Percentiles rank a stretch among this genome's conserved stretches.
These are phyloP conservation scores for Gerosis bhagava DNA, from an alignment of 2,888 invertebrate genomes.

Conservation along the genomic window DNA sequence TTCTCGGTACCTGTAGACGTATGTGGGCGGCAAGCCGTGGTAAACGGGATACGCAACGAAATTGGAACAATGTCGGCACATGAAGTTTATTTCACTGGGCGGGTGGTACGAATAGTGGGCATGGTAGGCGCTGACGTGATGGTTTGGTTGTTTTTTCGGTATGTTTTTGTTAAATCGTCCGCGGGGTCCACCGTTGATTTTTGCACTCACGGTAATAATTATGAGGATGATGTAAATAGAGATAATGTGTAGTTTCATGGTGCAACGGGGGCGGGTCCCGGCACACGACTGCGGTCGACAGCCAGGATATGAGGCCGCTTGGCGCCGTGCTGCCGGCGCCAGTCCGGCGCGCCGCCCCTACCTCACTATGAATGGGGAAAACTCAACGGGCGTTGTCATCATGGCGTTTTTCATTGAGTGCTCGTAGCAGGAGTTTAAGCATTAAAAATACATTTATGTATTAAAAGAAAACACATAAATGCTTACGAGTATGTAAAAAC, in stretches of 20 bases:
- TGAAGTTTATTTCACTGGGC: slow-evolving; percentile 56
- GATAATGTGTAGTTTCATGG: slow-evolving; percentile 51
- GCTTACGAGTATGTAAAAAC: no score
- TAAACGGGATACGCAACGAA: slow-evolving; percentile 64
- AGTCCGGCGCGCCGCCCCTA: slow-evolving; percentile 50
- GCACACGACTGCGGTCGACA: slow-evolving; percentile 57
- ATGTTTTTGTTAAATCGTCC: slow-evolving; percentile 42
- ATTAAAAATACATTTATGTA: no score
- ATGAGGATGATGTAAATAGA: slow-evolving; percentile 42
- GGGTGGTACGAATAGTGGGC: slow-evolving; percentile 67
- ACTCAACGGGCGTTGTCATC: neutral
- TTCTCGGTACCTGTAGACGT: slow-evolving; percentile 65
- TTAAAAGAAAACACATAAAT: no score
- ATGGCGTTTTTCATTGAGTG: no score
- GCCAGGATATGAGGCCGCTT: slow-evolving; percentile 49
- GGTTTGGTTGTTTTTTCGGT: slow-evolving; percentile 31
- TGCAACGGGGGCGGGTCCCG: slow-evolving; percentile 60
- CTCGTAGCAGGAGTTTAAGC: no score
- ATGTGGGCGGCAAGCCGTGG: slow-evolving; percentile 60
- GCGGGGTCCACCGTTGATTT: slow-evolving; percentile 54
- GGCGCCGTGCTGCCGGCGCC: slow-evolving; percentile 65
- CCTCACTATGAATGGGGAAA: slow-evolving; percentile 36
- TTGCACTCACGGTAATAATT: slow-evolving; percentile 44
- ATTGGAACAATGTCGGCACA: slow-evolving; percentile 57
- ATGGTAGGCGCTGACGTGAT: slow-evolving; percentile 58